Percentiles rank a stretch among this genome's conserved stretches.
These are phyloP conservation scores for Eristalinus aeneus DNA, from an alignment of 2,888 invertebrate species.

Conservation along the genomic window DNA sequence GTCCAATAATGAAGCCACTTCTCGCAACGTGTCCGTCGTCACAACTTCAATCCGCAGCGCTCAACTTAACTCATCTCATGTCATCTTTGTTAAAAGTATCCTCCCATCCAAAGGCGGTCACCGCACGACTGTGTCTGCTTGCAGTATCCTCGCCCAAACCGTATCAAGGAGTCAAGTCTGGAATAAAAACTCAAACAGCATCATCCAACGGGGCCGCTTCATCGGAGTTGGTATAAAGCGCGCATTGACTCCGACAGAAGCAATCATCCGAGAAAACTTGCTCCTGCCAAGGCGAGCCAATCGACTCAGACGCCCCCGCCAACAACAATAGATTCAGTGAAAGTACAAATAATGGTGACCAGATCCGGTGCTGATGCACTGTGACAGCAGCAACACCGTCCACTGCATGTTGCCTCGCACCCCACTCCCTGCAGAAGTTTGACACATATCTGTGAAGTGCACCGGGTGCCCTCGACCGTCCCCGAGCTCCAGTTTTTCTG, in stretches of 20 bases:
- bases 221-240: constrained; percentile 12
- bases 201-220: not conserved
- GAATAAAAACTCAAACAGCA: constrained; percentile 2
- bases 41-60: constrained; percentile 28
- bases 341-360: constrained; percentile 55
- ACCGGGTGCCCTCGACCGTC: constrained; percentile 1
- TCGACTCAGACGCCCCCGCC: constrained; percentile 54
- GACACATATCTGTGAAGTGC: constrained; percentile 45
- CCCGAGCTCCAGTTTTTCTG: not conserved
- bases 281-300: constrained; percentile 51
- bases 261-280: constrained; percentile 61
- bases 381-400: constrained; percentile 29
- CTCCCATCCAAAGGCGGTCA: constrained; percentile 20
- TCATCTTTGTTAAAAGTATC: constrained; percentile 28
- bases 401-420: not conserved
- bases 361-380: constrained; percentile 51
- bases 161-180: constrained; percentile 31
- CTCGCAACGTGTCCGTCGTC: constrained; percentile 14
- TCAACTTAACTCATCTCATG: constrained; percentile 53
- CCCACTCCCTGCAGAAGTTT: constrained; percentile 9
- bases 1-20: constrained; percentile 41
- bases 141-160: constrained; percentile 10
- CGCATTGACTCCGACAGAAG: constrained; percentile 18
- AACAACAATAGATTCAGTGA: constrained; percentile 7
- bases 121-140: constrained; percentile 50